Percentiles rank a stretch among this genome's conserved stretches.
These are phyloP conservation scores for Nasua narica DNA, from an alignment of 2,797 vertebrate genomes.

Conservation along the genomic window DNA sequence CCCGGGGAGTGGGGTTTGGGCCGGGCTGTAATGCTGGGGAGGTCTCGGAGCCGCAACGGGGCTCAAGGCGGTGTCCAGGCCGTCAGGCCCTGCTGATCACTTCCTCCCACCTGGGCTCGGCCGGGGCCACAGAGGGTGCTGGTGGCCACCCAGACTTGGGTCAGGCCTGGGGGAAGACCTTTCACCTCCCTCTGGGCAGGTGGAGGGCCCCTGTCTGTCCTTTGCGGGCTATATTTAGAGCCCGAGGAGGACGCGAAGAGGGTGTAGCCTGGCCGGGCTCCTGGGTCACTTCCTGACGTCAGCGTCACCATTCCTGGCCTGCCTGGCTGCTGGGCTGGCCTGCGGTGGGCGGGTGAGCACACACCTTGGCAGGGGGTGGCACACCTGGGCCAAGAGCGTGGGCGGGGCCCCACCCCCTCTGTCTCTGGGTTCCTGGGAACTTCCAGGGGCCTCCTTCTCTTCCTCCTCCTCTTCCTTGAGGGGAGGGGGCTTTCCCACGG, in stretches of 20 bases:
- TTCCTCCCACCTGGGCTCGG: background rate
- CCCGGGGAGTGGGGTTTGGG: background rate
- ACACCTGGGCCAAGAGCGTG: background rate
- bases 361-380: conserved; percentile 28
- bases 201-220: background rate
- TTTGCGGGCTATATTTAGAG: background rate
- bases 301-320: conserved; percentile 57
- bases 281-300: conserved; percentile 37
- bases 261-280: conserved; percentile 31
- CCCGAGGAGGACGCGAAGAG: background rate
- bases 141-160: background rate
- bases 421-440: background rate
- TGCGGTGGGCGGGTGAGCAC: conserved; percentile 53
- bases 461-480: background rate
- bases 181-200: background rate
- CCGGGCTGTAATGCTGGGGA: background rate
- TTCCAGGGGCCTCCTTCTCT: background rate
- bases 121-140: background rate
- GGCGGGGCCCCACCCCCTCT: background rate
- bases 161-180: background rate
- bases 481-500: background rate
- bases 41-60: background rate
- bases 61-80: background rate
- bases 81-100: background rate
- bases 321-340: conserved; percentile 40